Evolutionary conservation across 2,888 invertebrate species (phyloP).

Genomic region (Hydrotaea cyrtoneurina): DNA sequence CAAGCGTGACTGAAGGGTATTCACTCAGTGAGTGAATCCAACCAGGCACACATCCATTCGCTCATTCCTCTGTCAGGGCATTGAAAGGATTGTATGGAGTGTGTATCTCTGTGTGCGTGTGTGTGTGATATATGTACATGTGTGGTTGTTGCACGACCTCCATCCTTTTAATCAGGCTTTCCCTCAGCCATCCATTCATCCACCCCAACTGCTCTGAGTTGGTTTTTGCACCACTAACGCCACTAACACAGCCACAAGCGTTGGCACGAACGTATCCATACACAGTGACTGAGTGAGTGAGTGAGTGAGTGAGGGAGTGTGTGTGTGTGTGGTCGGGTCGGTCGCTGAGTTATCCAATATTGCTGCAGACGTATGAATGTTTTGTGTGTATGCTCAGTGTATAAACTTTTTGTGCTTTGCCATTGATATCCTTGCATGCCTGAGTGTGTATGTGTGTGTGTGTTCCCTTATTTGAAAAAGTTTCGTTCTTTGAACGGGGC

Average conservation of each 20-base stretch:
- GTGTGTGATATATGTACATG: not conserved
- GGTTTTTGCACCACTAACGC: slow-evolving; percentile 8
- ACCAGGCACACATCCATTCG: slow-evolving; percentile 25
- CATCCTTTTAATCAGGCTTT: slow-evolving; percentile 56
- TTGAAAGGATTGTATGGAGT: not conserved
- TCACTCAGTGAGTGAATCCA: slow-evolving; percentile 38
- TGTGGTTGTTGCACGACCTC: slow-evolving; percentile 48
- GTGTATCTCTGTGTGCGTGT: slow-evolving; percentile 15
- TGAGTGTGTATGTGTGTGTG: not conserved
- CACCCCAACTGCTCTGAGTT: slow-evolving; percentile 37
- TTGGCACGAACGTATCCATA: not conserved
- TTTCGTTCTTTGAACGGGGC: not conserved
- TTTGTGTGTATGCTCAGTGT: not conserved
- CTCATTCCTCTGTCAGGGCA: slow-evolving; percentile 32
- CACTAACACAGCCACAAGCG: slow-evolving; percentile 31
- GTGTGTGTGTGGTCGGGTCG: slow-evolving; percentile 43
- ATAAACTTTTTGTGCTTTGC: not conserved
- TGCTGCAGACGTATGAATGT: no score
- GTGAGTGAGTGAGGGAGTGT: slow-evolving; percentile 11
- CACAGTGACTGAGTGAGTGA: not conserved
- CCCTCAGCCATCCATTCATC: slow-evolving; percentile 10
- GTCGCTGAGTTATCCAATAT: no score
- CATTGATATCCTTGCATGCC: slow-evolving; percentile 3
- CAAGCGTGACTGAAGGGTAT: slow-evolving; percentile 60
- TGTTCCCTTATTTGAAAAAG: not conserved